Evolutionary conservation across 2,888 invertebrate genomes (phyloP), one percentile per base, ranked within the genome.

Genomic region (Dicyrtomina minuta): DNA sequence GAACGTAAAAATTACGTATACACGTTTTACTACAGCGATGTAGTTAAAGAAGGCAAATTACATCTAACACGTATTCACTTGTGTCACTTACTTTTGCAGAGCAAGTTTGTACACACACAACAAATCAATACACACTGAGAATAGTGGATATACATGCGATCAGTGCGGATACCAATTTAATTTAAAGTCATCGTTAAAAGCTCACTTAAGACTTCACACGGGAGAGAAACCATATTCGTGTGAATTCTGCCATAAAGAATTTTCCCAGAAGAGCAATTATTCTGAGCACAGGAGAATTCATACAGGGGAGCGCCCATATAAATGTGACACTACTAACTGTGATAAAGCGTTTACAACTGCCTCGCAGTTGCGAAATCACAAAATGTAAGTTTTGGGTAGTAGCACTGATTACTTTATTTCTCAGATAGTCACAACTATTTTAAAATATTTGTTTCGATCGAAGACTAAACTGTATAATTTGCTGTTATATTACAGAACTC

Each of bases 211-310:
- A 79, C 83, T 80, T 78, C 82, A 82, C 68, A 81, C 80, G 69
- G 82, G 82, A 51, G 85, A 87, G 64, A 90, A 89, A 78, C 89
- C 89, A 0, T 90, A 84, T 81, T 13, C 84, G 60, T 90, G 90
- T 79, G 82, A 85, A 65, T 84, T 87, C 17, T 92, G 92, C 81
- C 84, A 86, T 67, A 91, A 91, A 81, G 84, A 86, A 61, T 91
- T 91, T 82, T 88, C 88, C 0, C 91, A 91, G 82, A 89, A 88
- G 79, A 90, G 90, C 68, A 91, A 91, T 83, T 83, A 91, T 68
- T 86, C 87, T 49, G 90, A 90, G 78, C 91, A 73, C 49, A 46
- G 65, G 13, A 56, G 91, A 68, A 90, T 89, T 77, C 91, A 92
- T 82, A 90, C 87, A 0, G 89, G 91, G 0, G 90, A 90, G 81